phyloP scores from a whole-genome alignment of 2,888 invertebrate genomes.

The Psylliodes chrysocephalus region DNA sequence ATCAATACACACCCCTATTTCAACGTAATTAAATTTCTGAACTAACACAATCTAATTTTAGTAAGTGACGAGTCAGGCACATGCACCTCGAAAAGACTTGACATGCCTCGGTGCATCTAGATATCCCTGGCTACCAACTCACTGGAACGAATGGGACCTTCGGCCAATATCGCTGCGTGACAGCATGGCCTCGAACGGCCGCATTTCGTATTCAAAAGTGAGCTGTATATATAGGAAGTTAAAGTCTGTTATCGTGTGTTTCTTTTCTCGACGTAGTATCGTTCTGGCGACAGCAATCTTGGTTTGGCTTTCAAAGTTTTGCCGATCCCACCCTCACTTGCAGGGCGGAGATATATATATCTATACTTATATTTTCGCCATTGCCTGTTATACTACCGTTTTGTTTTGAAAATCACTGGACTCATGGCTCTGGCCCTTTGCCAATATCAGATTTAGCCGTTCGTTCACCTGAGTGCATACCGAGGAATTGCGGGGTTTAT shows the following conservation, averaged over 20 bases:
- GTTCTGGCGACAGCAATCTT: constrained; percentile 17
- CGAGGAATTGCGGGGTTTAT: constrained; percentile 25
- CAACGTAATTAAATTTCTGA: constrained; percentile 35
- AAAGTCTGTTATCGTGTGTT: not conserved
- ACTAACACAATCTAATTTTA: constrained; percentile 31
- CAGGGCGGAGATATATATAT: constrained; percentile 46
- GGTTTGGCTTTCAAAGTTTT: constrained; percentile 17
- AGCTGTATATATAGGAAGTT: not conserved
- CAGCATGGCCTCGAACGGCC: constrained; percentile 10
- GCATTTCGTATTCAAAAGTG: not conserved
- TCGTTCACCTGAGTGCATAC: constrained; percentile 38
- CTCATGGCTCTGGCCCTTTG: constrained; percentile 43
- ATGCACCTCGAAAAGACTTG: constrained; percentile 18
- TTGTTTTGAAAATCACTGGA: constrained; percentile 32
- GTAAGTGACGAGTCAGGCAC: constrained; percentile 23
- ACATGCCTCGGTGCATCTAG: constrained; percentile 47
- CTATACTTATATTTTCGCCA: constrained; percentile 30
- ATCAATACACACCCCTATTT: constrained; percentile 25
- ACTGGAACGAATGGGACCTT: constrained; percentile 57
- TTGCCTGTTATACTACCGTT: constrained; percentile 26
- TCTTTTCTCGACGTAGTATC: constrained; percentile 1
- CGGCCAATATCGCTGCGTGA: constrained; percentile 54
- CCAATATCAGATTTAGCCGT: constrained; percentile 43
- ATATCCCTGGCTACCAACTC: constrained; percentile 52
- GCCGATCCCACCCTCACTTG: constrained; percentile 35